phyloP scores from a whole-genome alignment of 2,888 invertebrate species.

The Aspidiotus rigidus region DNA sequence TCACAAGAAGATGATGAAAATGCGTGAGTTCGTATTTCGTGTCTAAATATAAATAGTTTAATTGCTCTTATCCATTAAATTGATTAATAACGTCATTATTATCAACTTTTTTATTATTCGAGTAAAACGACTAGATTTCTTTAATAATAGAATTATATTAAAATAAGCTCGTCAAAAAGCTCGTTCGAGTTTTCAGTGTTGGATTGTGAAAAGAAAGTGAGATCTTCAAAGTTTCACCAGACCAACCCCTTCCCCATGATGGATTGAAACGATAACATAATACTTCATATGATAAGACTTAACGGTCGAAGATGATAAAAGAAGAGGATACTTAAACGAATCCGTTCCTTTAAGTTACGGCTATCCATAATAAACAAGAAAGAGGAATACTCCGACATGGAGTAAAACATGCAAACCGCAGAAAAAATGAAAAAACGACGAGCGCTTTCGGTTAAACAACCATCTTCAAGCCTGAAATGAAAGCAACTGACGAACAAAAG shows the following conservation, averaged over 20 bases:
- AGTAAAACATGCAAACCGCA: too few relatives aligned
- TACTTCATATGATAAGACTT: neutral
- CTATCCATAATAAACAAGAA: too few relatives aligned
- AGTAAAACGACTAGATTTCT: conserved; percentile 27
- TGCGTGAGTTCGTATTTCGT: neutral
- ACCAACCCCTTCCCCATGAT: too few relatives aligned
- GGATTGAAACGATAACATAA: too few relatives aligned
- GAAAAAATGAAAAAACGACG: too few relatives aligned
- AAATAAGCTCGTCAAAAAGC: conserved; percentile 30
- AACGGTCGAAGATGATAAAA: neutral
- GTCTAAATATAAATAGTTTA: neutral
- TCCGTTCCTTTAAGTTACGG: too few relatives aligned
- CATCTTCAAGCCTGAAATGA: too few relatives aligned
- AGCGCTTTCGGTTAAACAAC: too few relatives aligned
- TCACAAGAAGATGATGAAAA: conserved; percentile 4
- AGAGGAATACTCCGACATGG: too few relatives aligned
- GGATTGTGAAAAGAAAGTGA: neutral
- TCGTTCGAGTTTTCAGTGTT: conserved; percentile 18
- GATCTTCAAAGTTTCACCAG: neutral
- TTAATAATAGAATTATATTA: conserved; percentile 1
- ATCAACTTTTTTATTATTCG: neutral
- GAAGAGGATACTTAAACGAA: neutral
- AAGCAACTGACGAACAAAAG: too few relatives aligned
- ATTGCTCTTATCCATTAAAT: neutral
- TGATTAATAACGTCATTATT: too few relatives aligned